These are phyloP conservation scores for Aphis gossypii DNA, from an alignment of 1,140 invertebrate species.

Conservation along the genomic window DNA sequence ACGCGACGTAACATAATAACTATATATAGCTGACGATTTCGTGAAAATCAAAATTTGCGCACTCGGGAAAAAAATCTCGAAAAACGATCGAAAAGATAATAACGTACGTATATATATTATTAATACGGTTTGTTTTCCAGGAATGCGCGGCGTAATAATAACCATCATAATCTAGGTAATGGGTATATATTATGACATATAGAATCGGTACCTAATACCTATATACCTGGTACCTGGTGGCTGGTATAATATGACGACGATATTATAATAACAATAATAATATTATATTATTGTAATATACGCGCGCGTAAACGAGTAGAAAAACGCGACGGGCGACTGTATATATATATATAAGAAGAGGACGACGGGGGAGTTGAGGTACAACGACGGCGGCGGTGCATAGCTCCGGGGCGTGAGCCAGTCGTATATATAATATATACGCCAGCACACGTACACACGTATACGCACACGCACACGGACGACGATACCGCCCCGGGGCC, in stretches of 20 bases:
- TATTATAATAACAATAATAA: background rate
- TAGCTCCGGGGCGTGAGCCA: background rate
- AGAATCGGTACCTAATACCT: too few species aligned
- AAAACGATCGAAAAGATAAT: background rate
- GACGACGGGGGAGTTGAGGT: background rate
- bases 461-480: background rate
- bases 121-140: slow-evolving; percentile 2
- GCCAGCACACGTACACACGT: background rate
- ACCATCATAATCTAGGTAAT: background rate
- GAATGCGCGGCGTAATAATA: background rate
- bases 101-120: background rate
- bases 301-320: slow-evolving; percentile 35
- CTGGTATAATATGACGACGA: background rate
- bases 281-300: background rate
- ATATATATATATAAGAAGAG: too few species aligned
- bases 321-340: slow-evolving; percentile 9
- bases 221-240: background rate
- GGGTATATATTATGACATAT: background rate
- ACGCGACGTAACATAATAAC: too few species aligned
- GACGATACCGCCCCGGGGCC: background rate
- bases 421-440: background rate
- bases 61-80: background rate
- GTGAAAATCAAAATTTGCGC: background rate
- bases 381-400: background rate
- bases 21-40: background rate